These are phyloP conservation scores for Dendrolimus houi DNA, from an alignment of 2,888 invertebrate genomes.

Conservation along the genomic window DNA sequence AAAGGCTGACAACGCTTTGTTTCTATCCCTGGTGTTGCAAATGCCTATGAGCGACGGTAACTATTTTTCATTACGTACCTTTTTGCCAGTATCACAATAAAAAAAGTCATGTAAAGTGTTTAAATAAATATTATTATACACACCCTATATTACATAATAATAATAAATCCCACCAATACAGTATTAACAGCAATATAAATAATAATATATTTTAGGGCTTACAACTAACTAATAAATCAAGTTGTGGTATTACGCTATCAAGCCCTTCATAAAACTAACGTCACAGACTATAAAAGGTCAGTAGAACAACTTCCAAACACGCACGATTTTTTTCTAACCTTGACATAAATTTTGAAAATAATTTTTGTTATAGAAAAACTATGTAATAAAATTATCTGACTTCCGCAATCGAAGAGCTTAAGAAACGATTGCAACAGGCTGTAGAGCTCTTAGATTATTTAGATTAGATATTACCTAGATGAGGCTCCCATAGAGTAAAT, in stretches of 20 bases:
- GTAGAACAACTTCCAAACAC: neutral
- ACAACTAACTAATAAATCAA: constrained; percentile 9
- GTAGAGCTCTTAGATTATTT: too few relatives aligned
- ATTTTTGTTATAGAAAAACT: neutral
- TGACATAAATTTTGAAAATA: neutral
- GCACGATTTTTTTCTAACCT: neutral
- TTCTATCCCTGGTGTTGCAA: neutral
- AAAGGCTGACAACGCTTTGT: neutral
- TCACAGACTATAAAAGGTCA: neutral
- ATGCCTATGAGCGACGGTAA: neutral
- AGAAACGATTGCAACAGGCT: too few relatives aligned
- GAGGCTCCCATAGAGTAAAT: too few relatives aligned
- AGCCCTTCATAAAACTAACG: constrained; percentile 8
- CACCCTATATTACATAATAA: too few relatives aligned
- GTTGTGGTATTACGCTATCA: constrained; percentile 6
- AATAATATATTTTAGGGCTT: too few relatives aligned
- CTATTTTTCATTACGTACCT: neutral
- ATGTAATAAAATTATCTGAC: too few relatives aligned
- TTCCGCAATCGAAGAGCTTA: too few relatives aligned
- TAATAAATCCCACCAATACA: too few relatives aligned
- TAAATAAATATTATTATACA: too few relatives aligned
- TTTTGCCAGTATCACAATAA: neutral
- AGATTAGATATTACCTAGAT: too few relatives aligned
- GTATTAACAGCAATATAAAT: too few relatives aligned
- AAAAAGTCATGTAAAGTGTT: too few relatives aligned